Percentiles rank a stretch among this genome's conserved stretches.
These are phyloP conservation scores for Coelinius sp. DNA, from an alignment of 2,888 invertebrate genomes.

Conservation along the genomic window DNA sequence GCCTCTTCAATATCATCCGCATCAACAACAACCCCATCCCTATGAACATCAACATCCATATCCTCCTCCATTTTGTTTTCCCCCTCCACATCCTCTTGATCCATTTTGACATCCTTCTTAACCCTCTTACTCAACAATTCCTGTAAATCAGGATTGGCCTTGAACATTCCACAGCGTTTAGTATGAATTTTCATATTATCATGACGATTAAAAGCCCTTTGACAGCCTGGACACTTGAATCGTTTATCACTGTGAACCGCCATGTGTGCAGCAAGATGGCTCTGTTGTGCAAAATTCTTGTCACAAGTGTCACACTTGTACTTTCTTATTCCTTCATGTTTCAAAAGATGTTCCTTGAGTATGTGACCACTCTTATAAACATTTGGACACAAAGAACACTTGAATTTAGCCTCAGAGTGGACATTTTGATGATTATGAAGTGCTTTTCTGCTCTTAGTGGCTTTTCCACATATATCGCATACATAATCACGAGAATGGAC, in stretches of 20 bases:
- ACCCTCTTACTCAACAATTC: slow-evolving; percentile 38
- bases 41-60: not conserved
- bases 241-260: slow-evolving; percentile 62
- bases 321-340: slow-evolving; percentile 62
- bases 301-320: slow-evolving; percentile 58
- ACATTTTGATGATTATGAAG: slow-evolving; percentile 61
- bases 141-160: slow-evolving; percentile 56
- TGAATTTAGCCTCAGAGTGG: slow-evolving; percentile 58
- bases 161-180: slow-evolving; percentile 57
- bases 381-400: slow-evolving; percentile 58
- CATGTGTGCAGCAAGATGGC: slow-evolving; percentile 64
- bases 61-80: not conserved
- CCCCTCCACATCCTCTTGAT: not conserved
- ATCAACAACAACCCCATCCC: not conserved
- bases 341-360: slow-evolving; percentile 60
- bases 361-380: slow-evolving; percentile 62
- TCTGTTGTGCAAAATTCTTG: slow-evolving; percentile 61
- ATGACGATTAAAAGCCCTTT: slow-evolving; percentile 59
- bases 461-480: slow-evolving; percentile 57
- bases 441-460: slow-evolving; percentile 57
- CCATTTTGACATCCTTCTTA: not conserved
- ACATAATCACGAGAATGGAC: slow-evolving; percentile 57
- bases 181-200: slow-evolving; percentile 65
- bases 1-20: not conserved
- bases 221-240: slow-evolving; percentile 61